A percentile compares a stretch with the other conserved stretches of the same genome.
phyloP scores from a whole-genome alignment of 2,113 vertebrate species.

The Scalopus aquaticus region DNA sequence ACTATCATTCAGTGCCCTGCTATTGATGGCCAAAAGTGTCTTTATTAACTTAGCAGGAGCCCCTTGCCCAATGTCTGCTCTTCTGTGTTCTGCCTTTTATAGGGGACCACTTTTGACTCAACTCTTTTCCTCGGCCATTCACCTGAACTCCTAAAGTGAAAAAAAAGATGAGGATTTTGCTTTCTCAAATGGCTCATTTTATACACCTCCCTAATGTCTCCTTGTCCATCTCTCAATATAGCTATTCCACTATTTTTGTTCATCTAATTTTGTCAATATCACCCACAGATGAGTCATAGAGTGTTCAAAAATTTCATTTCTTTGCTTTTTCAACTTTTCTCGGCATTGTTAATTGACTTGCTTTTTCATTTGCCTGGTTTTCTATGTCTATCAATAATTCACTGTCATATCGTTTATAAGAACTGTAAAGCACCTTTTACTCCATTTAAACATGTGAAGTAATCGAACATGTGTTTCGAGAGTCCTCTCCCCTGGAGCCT shows the following conservation, averaged over 20 bases:
- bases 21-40: neutral
- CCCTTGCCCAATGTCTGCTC: neutral
- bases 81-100: neutral
- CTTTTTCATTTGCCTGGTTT: conserved; percentile 19
- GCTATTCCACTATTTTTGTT: neutral
- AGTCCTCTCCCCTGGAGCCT: neutral
- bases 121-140: neutral
- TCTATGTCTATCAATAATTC: neutral
- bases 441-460: neutral
- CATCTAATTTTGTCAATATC: neutral
- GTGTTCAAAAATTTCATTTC: neutral
- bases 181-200: neutral
- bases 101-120: neutral
- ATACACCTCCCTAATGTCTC: neutral
- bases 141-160: neutral
- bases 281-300: neutral
- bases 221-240: neutral
- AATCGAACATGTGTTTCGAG: neutral
- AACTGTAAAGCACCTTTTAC: neutral
- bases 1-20: neutral
- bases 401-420: neutral
- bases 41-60: neutral
- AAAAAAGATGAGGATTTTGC: neutral
- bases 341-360: neutral
- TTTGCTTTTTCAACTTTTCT: neutral